Evolutionary conservation across 1,140 invertebrate species (phyloP).

Genomic region (Acromyrmex echinatior): DNA sequence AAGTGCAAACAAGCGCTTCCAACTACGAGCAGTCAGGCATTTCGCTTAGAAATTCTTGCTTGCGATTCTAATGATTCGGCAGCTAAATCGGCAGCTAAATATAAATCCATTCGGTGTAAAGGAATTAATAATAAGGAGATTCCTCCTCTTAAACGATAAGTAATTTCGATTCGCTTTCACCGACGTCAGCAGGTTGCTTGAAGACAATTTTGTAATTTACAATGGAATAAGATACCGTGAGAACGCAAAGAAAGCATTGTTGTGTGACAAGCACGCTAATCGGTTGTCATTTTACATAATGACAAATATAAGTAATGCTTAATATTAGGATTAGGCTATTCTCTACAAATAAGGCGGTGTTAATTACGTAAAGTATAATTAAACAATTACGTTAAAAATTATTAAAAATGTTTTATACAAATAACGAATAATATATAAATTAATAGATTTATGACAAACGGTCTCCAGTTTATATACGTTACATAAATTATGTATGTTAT

Average conservation of each 20-base stretch:
- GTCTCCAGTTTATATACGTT: no score
- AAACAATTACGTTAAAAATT: neutral
- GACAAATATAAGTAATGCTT: neutral
- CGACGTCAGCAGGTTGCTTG: neutral
- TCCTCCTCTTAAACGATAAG: constrained; percentile 2
- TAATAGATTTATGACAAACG: neutral
- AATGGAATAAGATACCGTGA: constrained; percentile 58
- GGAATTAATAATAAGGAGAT: constrained; percentile 31
- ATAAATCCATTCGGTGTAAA: constrained; percentile 11
- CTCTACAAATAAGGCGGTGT: neutral
- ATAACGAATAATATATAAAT: neutral
- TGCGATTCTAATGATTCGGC: constrained; percentile 22
- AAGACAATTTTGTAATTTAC: constrained; percentile 54
- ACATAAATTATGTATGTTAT: neutral
- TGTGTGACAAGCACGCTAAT: constrained; percentile 34
- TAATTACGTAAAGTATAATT: neutral
- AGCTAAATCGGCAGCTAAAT: constrained; percentile 29
- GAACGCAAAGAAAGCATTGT: constrained; percentile 67
- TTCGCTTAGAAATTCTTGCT: constrained; percentile 8
- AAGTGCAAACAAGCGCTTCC: constrained; percentile 42
- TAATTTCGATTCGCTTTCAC: constrained; percentile 65
- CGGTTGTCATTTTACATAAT: constrained; percentile 42
- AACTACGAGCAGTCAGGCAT: constrained; percentile 10
- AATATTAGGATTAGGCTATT: neutral
- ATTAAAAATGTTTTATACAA: neutral